Percentiles rank a stretch among this genome's conserved stretches.
These are phyloP conservation scores for Naso thynnoides DNA, from an alignment of 2,797 vertebrate species.

Conservation along the genomic window DNA sequence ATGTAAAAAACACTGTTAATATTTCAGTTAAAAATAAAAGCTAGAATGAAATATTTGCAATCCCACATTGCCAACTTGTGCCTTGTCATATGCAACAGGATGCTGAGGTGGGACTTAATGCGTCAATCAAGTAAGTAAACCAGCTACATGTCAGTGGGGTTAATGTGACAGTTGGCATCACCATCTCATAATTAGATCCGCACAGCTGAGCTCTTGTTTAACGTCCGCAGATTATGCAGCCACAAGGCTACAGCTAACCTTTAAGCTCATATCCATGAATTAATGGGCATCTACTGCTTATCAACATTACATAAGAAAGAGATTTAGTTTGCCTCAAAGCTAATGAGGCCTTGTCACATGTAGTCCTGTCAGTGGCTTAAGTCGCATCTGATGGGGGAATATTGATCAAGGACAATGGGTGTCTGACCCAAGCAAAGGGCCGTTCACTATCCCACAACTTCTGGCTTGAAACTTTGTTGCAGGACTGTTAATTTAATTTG, in stretches of 20 bases:
- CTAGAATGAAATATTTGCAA: too few species aligned
- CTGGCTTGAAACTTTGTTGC: background rate
- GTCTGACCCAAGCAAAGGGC: background rate
- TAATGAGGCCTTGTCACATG: constrained; percentile 7
- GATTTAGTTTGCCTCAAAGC: constrained; percentile 1
- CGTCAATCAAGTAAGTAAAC: constrained; percentile 34
- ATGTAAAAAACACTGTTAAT: background rate
- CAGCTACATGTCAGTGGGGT: constrained; percentile 20
- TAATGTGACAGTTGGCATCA: constrained; percentile 53
- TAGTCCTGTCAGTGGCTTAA: background rate
- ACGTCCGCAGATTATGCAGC: constrained; percentile 54
- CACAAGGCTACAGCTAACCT: constrained; percentile 38
- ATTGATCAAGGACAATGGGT: background rate
- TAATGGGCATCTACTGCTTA: constrained; percentile 37
- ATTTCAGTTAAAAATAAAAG: too few species aligned
- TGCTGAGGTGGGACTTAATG: background rate
- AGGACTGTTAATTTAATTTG: background rate
- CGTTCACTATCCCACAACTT: background rate
- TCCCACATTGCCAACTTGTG: too few species aligned
- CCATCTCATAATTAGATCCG: constrained; percentile 60
- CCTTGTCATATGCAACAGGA: background rate
- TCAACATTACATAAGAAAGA: constrained; percentile 28
- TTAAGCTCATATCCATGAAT: constrained; percentile 49
- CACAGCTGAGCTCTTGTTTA: constrained; percentile 56
- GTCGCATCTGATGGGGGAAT: background rate